Evolutionary conservation across 1,140 invertebrate species (phyloP).

Genomic region (Macrobrachium rosenbergii): DNA sequence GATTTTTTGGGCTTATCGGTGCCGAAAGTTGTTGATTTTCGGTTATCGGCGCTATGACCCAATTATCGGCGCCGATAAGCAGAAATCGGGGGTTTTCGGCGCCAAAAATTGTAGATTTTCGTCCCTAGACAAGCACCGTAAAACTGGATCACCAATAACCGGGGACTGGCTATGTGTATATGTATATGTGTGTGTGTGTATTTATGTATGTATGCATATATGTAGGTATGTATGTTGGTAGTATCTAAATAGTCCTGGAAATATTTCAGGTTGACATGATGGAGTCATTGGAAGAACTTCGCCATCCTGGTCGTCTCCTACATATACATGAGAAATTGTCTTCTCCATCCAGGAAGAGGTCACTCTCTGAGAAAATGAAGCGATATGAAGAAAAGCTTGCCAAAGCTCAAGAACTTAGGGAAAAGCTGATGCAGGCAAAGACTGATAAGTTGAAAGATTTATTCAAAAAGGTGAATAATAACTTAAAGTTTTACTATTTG

Average conservation of each 20-base stretch:
- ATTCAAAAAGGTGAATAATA: constrained; percentile 78
- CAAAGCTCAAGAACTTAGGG: constrained; percentile 78
- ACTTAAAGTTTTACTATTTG: not conserved
- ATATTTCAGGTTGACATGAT: constrained; percentile 55
- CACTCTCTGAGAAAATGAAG: constrained; percentile 81
- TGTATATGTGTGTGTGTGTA: too few relatives aligned
- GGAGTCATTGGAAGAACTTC: constrained; percentile 67
- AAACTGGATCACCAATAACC: too few relatives aligned
- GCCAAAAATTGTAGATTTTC: too few relatives aligned
- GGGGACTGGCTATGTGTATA: too few relatives aligned
- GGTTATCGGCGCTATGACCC: too few relatives aligned
- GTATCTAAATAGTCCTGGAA: not conserved
- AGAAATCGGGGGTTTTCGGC: too few relatives aligned
- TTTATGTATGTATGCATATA: too few relatives aligned
- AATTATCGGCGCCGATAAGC: too few relatives aligned
- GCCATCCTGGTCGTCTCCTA: constrained; percentile 89
- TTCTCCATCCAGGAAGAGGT: constrained; percentile 87
- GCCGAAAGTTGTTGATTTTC: too few relatives aligned
- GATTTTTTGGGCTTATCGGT: too few relatives aligned
- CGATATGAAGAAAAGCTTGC: constrained; percentile 83
- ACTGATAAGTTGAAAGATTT: constrained; percentile 87
- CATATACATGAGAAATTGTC: constrained; percentile 94
- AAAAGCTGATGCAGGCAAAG: constrained; percentile 86
- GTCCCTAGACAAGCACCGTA: too few relatives aligned
- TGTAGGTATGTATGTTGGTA: not conserved